Evolutionary conservation across 2,888 invertebrate species (phyloP).

Genomic region (Drosophila prolongata): DNA sequence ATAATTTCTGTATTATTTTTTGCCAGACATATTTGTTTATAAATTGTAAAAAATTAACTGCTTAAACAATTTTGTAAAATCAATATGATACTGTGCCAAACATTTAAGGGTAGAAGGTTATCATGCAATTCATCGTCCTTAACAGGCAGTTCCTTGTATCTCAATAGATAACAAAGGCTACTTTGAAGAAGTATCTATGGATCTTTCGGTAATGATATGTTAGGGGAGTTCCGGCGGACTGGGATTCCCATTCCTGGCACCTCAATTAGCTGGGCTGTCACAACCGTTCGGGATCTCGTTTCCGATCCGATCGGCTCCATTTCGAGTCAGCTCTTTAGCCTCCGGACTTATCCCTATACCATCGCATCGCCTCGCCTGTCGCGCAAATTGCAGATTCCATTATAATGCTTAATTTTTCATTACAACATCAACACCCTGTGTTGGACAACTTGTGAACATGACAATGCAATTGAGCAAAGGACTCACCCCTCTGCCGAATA

Average conservation of each 20-base stretch:
- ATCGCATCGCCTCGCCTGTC: slow-evolving; percentile 6
- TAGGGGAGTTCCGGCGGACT: not conserved
- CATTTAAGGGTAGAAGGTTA: no score
- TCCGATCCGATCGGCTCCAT: slow-evolving; percentile 25
- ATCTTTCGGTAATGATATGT: not conserved
- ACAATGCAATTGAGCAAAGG: slow-evolving; percentile 75
- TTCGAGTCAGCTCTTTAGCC: slow-evolving; percentile 36
- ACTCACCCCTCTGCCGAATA: slow-evolving; percentile 5
- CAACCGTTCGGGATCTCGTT: slow-evolving; percentile 12
- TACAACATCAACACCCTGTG: slow-evolving; percentile 80
- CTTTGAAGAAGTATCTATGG: not conserved
- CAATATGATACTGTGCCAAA: no score
- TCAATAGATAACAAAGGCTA: not conserved
- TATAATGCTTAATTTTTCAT: slow-evolving; percentile 71
- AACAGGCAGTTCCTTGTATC: not conserved
- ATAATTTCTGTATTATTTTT: no score
- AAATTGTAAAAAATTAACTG: no score
- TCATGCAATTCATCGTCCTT: no score
- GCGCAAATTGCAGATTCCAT: slow-evolving; percentile 63
- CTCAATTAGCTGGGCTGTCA: slow-evolving; percentile 40
- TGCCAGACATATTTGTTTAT: no score
- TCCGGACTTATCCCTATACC: slow-evolving; percentile 4
- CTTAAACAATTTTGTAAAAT: no score
- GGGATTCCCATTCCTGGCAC: not conserved
- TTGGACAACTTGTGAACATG: slow-evolving; percentile 80